These are phyloP conservation scores for Melipona beecheii DNA, from an alignment of 2,888 invertebrate genomes.

Conservation along the genomic window DNA sequence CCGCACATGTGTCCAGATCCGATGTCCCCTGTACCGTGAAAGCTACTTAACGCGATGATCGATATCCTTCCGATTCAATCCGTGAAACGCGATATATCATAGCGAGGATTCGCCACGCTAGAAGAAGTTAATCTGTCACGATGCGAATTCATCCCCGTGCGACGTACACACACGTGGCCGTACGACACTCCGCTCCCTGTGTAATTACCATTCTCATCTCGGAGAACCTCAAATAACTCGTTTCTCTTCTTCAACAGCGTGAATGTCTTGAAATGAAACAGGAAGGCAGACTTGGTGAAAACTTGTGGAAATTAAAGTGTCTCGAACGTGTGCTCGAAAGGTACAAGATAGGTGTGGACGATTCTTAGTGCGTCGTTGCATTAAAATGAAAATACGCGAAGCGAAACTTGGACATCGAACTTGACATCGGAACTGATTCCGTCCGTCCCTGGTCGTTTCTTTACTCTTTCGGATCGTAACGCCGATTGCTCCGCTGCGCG, in stretches of 20 bases:
- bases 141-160: slow-evolving; percentile 2
- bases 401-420: too few relatives aligned
- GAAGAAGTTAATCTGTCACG: slow-evolving; percentile 59
- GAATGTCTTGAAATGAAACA: slow-evolving; percentile 31
- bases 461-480: too few relatives aligned
- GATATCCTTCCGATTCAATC: slow-evolving; percentile 63
- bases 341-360: too few relatives aligned
- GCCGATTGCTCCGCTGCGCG: too few relatives aligned
- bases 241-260: not conserved
- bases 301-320: not conserved
- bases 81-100: slow-evolving; percentile 64
- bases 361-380: too few relatives aligned
- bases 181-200: not conserved
- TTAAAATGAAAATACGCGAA: too few relatives aligned
- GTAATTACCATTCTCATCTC: not conserved
- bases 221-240: not conserved
- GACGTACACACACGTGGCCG: slow-evolving; percentile 5
- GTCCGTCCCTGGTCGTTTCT: too few relatives aligned
- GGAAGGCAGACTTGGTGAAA: not conserved
- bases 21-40: slow-evolving; percentile 69
- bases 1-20: slow-evolving; percentile 77
- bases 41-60: slow-evolving; percentile 71
- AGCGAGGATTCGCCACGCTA: slow-evolving; percentile 51
- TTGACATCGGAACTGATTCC: too few relatives aligned
- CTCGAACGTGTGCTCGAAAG: too few relatives aligned